Evolutionary conservation across 2,888 invertebrate species (phyloP).

Genomic region (Ennomos quercinarius): DNA sequence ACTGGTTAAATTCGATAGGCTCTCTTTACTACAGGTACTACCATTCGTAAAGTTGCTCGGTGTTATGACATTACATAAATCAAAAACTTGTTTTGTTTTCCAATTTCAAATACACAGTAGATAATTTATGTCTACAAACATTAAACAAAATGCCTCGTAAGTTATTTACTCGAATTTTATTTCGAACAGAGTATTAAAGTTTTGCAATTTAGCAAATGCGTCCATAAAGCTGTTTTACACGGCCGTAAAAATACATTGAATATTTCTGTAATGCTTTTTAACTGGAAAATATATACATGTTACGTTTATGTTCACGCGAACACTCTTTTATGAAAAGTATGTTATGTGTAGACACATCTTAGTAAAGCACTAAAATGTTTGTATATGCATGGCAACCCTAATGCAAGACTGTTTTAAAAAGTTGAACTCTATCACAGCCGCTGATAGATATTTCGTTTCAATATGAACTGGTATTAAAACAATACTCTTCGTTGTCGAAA

Average conservation of each 20-base stretch:
- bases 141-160: conserved; percentile 7
- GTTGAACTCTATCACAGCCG: no score
- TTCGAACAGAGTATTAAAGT: conserved; percentile 40
- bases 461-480: no score
- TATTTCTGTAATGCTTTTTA: conserved; percentile 35
- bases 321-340: not conserved
- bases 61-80: no score
- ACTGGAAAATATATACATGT: conserved; percentile 28
- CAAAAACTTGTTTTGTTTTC: no score
- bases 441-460: no score
- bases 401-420: no score
- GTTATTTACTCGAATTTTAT: conserved; percentile 24
- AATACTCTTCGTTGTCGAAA: no score
- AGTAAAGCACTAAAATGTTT: not conserved
- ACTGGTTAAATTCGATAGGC: no score
- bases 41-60: no score
- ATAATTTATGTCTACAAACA: conserved; percentile 1
- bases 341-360: not conserved
- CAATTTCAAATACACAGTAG: not conserved
- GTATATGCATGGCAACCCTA: no score
- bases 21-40: no score
- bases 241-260: conserved; percentile 43
- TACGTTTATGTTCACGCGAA: conserved; percentile 14
- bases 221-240: conserved; percentile 43
- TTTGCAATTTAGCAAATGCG: conserved; percentile 42